Base-by-base conservation (phyloP, 2,113 vertebrate species). In the Lipotes vexillifer region DNA sequence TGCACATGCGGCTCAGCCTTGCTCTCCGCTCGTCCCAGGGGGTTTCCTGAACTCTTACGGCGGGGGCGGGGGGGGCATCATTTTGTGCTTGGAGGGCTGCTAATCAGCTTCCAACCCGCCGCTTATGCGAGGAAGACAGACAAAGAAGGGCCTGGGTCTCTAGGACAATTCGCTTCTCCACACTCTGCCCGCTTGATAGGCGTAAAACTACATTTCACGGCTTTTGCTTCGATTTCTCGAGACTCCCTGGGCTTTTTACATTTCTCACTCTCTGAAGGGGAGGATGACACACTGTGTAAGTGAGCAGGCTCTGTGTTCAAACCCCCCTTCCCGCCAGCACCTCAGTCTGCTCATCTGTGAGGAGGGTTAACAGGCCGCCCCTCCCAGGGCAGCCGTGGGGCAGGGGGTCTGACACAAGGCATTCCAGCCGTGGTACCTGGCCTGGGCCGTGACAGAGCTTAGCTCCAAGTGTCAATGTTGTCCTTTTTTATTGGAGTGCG, bases 31-130 rank as follows among this genome's bases (percentile, higher is more conserved):
- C 27, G 27, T 66, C 61, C 44, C 44, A 3, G 44, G n/a, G 14
- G 0, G 1, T 5, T 33, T 38, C 88, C 27, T 15, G 44, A 31
- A 20, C 12, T 38, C 21, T 6, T 3, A 0, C 1, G 0, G 20
- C 3, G 18, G 33, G 11, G 46, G n/a, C n/a, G n/a, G 13, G 31
- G 1, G 20, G 33, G 1, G 18, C 44, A 49, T 77, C 31, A 17
- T 49, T 77, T 49, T 49, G 74, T 21, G 74, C 17, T 6, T 29
- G 31, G 46, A 77, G 10, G 29, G 7, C 59, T 5, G 1, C 41
- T 8, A 3, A 20, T 29, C 44, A 17, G n/a, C n/a, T 31, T 38
- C 9, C 6, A 21, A 13, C n/a, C 44, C 1, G 0, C 44, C 59
- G 15, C 31, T 23, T 38, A 5, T 1, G 0, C 6, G 55, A 63